Base-by-base conservation (phyloP, 2,113 vertebrate genomes). In the Mandrillus leucophaeus region DNA sequence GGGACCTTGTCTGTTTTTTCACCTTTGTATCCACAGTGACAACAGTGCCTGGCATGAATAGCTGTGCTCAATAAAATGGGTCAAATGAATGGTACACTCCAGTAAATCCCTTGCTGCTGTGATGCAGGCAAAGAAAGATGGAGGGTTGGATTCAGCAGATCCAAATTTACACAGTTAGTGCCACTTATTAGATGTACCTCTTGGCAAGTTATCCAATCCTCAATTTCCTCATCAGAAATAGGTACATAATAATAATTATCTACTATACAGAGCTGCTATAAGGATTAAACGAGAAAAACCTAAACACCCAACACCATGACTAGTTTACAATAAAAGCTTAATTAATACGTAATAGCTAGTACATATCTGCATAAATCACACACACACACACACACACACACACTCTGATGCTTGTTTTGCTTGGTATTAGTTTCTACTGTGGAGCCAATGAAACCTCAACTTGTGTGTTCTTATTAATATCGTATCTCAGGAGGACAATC, bases 221-320 rank as follows among this genome's bases (percentile, higher is more conserved):
- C 70, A 20, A 25, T 35, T 95, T 96, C 76, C 48, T 93, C 78
- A 82, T 45, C 43, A 61, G 59, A 96, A 86, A 61, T 75, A 92
- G n/a, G 55, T n/a, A 7, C 11, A 23, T 43, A 83, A 66, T 32
- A 76, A 23, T 30, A 52, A 48, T 84, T n/a, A 43, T 64, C 45
- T 72, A 18, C 78, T 20, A 6, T 43, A 79, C 6, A 43, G 73
- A 73, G 32, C 75, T 83, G 38, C 35, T 88, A 1, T 22, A 43
- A 72, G 55, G 70, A 83, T 45, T 72, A 64, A 89, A 59, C 5
- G 57, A 79, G 38, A 88, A 79, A 64, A 85, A 38, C 50, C 38
- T 30, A 52, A 93, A 20, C 27, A 10, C 55, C 76, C 52, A 32
- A 72, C 52, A 64, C 18, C 3, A 3, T 59, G 92, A 40, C 14